A percentile compares a stretch with the other conserved stretches of the same genome.
Conservation (phyloP, 2,888 invertebrate species). For the Apoda limacodes region DNA sequence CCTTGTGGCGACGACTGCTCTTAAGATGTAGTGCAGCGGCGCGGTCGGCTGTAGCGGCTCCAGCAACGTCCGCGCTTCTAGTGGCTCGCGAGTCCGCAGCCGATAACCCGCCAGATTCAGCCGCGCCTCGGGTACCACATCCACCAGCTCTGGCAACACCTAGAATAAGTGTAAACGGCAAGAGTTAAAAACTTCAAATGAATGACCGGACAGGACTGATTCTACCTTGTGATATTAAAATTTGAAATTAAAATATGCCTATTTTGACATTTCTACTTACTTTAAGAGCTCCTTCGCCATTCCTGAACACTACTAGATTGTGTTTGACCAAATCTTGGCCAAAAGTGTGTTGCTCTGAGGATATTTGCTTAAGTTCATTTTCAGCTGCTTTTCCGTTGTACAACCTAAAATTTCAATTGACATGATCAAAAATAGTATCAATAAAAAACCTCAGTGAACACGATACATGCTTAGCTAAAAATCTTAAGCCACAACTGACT, state of each 20-base stretch:
- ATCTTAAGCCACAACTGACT: too few relatives aligned
- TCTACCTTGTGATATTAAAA: too few relatives aligned
- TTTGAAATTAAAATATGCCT: not conserved
- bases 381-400: slow-evolving; percentile 97
- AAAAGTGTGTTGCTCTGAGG: slow-evolving; percentile 79
- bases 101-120: slow-evolving; percentile 96
- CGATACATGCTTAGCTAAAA: too few relatives aligned
- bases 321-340: slow-evolving; percentile 94
- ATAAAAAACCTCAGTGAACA: too few relatives aligned
- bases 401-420: slow-evolving; percentile 74
- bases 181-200: too few relatives aligned
- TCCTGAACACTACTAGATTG: slow-evolving; percentile 94
- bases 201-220: too few relatives aligned
- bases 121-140: slow-evolving; percentile 96
- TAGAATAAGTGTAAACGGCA: too few relatives aligned
- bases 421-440: too few relatives aligned
- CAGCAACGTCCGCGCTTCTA: slow-evolving; percentile 89
- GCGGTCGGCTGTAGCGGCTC: slow-evolving; percentile 93
- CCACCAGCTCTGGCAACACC: slow-evolving; percentile 88
- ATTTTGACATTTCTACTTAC: slow-evolving; percentile 36
- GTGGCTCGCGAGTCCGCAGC: slow-evolving; percentile 87
- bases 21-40: slow-evolving; percentile 95
- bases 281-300: slow-evolving; percentile 94
- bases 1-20: slow-evolving; percentile 95
- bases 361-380: slow-evolving; percentile 87